Base-by-base conservation (phyloP, 2,797 vertebrate species). In the Bovichtus diacanthus region DNA sequence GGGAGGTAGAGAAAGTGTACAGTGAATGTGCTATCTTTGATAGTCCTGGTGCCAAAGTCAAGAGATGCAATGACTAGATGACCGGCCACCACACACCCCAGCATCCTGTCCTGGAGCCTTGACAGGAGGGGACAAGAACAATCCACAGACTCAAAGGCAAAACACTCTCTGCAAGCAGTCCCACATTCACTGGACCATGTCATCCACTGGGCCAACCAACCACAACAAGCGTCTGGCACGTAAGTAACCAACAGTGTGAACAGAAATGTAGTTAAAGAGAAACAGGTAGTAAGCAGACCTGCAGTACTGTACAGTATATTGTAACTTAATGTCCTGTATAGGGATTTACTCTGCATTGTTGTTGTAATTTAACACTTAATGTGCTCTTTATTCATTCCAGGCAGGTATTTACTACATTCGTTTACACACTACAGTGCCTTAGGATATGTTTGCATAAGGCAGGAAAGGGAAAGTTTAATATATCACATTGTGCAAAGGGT, bases 161-260 rank as follows among this genome's bases (percentile, higher is more conserved):
- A 78, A 68, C 34, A 46, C 70, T 34, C 29, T 74, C 72, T 64
- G 80, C 75, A 72, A 38, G 41, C 65, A 63, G 69, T 39, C 82
- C 68, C 46, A 68, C 70, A 47, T 76, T 60, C 44, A 65, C 66
- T 34, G 86, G 85, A 93, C 83, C 90, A 95, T 95, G 93, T 95
- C 93, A 39, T 94, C 93, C 41, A 29, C 87, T 2, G 93, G 92
- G 65, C 93, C 93, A 43, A 87, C 85, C 81, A 90, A 91, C 89
- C 91, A 93, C 91, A 94, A 89, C 80, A 94, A 93, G 54, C 86
- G 86, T 18, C 88, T 92, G 81, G 76, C 93, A 68, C 93, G 94
- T 95, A 77, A 93, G 94, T 94, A 84, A 63, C 63, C 51, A 39
- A 50, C 53, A 71, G 61, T 25, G 29, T 25, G 41, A 34, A 46